Base-by-base conservation (phyloP, 2,797 vertebrate species). In the Hylomyscus alleni region DNA sequence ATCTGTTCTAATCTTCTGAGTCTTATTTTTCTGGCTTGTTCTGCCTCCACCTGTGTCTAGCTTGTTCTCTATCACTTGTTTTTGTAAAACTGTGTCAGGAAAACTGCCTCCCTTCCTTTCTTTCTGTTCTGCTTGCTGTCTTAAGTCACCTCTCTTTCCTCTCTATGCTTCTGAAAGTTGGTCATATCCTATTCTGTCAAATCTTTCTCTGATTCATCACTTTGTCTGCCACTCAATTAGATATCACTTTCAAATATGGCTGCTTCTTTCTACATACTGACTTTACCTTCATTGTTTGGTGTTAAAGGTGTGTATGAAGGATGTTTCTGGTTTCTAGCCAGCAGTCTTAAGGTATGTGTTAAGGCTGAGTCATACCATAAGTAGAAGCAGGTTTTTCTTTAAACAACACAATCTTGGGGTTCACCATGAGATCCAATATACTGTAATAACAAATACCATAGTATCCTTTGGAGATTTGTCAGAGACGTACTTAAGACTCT, bases 401-500 rank as follows among this genome's bases (percentile, higher is more conserved):
- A 37, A 72, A 72, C 34, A 72, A 72, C 17, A 72, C 67, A 72
- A 19, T 72, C 67, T 72, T 7, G 3, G 17, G 34, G n/a, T 37
- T 72, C 34, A 72, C n/a, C 19, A 17, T 72, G 7, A n/a, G 67
- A 72, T 72, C 67, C 34, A 72, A 19, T n/a, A 72, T 37, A 72
- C 34, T 72, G 67, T 72, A 72, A 37, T 37, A 72, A 72, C 34
- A 72, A n/a, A 34, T 9, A 67, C 24, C 86, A 54, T 78, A 78
- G 60, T 54, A 72, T 75, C 69, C 10, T 96, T 81, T 91, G 31
- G 24, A 73, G 24, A 88, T 3, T 9, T 89, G 37, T 78, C 44
- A 93, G 67, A 91, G 52, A 95, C 89, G 34, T 26, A 82, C 19
- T 96, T 94, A 91, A 91, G 47, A 86, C 47, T 96, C n/a, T 96